These are phyloP conservation scores for Orthosia cruda DNA, from an alignment of 2,888 invertebrate genomes.

Conservation along the genomic window DNA sequence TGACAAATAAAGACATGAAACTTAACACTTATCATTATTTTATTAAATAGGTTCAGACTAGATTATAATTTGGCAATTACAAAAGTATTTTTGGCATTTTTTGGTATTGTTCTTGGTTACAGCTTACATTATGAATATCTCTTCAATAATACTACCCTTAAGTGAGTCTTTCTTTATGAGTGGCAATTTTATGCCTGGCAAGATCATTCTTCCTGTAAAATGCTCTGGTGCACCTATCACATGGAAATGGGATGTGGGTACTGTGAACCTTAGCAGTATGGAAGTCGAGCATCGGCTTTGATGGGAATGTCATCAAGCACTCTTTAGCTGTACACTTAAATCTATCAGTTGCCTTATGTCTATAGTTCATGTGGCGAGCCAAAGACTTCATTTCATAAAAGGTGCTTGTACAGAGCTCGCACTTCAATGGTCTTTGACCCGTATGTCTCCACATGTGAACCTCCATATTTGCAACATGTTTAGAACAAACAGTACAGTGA, in stretches of 20 bases:
- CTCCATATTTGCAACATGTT: conserved; percentile 90
- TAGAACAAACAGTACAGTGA: conserved; percentile 88
- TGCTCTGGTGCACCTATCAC: conserved; percentile 84
- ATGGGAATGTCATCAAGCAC: conserved; percentile 82
- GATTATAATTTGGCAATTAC: conserved; percentile 31
- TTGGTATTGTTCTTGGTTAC: conserved; percentile 26
- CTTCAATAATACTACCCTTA: conserved; percentile 24
- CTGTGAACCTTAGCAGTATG: conserved; percentile 85
- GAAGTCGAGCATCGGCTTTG: conserved; percentile 83
- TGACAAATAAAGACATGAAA: neutral
- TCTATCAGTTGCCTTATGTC: conserved; percentile 82
- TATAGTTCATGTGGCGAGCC: conserved; percentile 84
- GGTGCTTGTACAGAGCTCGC: conserved; percentile 83
- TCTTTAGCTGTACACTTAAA: conserved; percentile 81
- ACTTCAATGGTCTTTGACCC: conserved; percentile 87
- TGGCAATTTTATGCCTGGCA: conserved; percentile 84
- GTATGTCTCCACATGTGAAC: conserved; percentile 91
- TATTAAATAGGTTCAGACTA: conserved; percentile 41
- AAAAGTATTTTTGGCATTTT: conserved; percentile 45
- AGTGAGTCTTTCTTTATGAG: conserved; percentile 82
- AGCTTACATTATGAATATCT: conserved; percentile 3
- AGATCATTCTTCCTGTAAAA: conserved; percentile 88
- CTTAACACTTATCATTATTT: conserved; percentile 2
- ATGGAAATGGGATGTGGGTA: conserved; percentile 81
- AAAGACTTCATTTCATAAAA: conserved; percentile 82